Conservation (phyloP, 1,140 invertebrate genomes). For the Thalassaphorura encarpata region DNA sequence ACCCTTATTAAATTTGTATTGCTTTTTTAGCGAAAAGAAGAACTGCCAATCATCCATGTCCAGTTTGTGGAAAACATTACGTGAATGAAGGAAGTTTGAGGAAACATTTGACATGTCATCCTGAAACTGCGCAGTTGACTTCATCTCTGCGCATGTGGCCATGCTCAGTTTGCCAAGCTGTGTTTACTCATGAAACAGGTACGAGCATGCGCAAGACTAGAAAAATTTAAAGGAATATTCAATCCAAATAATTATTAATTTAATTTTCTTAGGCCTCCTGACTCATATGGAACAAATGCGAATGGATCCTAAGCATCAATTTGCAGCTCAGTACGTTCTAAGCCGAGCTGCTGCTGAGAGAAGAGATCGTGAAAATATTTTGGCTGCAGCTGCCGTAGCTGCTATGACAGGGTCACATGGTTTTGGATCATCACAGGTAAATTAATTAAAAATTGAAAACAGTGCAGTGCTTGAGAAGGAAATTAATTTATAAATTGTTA, state of each 20-base stretch:
- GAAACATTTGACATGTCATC: conserved; percentile 77
- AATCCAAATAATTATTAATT: background rate
- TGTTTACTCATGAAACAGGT: conserved; percentile 90
- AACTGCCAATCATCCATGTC: conserved; percentile 86
- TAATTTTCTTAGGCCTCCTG: conserved; percentile 56
- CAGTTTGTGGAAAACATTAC: conserved; percentile 88
- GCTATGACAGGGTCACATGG: conserved; percentile 33
- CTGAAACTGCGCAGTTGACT: conserved; percentile 75
- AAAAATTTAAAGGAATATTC: background rate
- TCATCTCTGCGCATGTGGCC: conserved; percentile 84
- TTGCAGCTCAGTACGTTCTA: conserved; percentile 84
- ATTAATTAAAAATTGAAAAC: background rate
- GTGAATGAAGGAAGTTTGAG: conserved; percentile 85
- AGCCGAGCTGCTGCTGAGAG: conserved; percentile 79
- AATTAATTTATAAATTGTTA: conserved; percentile 3
- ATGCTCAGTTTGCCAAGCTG: conserved; percentile 77
- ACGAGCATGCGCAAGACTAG: conserved; percentile 27
- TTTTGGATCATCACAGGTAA: conserved; percentile 31
- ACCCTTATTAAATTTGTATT: conserved; percentile 1
- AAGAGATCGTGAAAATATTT: conserved; percentile 63
- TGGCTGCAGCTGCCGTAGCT: conserved; percentile 52
- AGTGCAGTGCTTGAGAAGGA: conserved; percentile 24
- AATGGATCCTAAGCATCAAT: conserved; percentile 93
- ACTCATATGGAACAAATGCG: conserved; percentile 94
- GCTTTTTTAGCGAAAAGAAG: conserved; percentile 67